Conservation (phyloP, 2,113 vertebrate genomes). For the Muntiacus reevesi region DNA sequence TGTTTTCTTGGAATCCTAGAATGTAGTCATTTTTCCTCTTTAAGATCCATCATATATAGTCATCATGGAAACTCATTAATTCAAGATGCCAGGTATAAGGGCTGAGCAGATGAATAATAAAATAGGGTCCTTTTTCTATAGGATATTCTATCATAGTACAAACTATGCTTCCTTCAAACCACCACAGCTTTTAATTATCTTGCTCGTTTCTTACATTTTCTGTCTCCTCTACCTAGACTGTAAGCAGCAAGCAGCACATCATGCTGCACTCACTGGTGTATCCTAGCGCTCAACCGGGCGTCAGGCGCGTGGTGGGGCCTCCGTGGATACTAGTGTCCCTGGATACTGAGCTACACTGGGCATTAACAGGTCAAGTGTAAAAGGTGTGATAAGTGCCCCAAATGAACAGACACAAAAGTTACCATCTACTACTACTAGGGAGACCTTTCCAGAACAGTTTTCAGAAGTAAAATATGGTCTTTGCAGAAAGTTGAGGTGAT, state of each 20-base stretch:
- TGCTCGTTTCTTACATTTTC: neutral
- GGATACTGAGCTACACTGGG: neutral
- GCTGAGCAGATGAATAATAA: neutral
- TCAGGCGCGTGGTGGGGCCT: neutral
- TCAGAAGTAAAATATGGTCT: neutral
- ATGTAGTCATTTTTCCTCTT: neutral
- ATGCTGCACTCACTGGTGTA: neutral
- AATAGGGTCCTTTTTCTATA: neutral
- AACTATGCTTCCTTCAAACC: neutral
- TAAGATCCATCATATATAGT: neutral
- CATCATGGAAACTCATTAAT: neutral
- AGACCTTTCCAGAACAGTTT: neutral
- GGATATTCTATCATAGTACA: too few relatives aligned
- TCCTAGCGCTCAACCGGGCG: neutral
- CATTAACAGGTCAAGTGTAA: neutral
- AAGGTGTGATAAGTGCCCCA: neutral
- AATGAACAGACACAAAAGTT: neutral
- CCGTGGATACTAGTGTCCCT: neutral
- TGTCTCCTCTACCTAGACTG: neutral
- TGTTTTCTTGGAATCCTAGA: constrained; percentile 39
- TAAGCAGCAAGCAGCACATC: neutral
- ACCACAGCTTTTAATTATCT: neutral
- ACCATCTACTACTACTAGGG: neutral
- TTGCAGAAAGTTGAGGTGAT: neutral
- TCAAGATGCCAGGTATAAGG: neutral